Evolutionary conservation across 2,888 invertebrate species (phyloP).

Genomic region (Lobophora halterata): DNA sequence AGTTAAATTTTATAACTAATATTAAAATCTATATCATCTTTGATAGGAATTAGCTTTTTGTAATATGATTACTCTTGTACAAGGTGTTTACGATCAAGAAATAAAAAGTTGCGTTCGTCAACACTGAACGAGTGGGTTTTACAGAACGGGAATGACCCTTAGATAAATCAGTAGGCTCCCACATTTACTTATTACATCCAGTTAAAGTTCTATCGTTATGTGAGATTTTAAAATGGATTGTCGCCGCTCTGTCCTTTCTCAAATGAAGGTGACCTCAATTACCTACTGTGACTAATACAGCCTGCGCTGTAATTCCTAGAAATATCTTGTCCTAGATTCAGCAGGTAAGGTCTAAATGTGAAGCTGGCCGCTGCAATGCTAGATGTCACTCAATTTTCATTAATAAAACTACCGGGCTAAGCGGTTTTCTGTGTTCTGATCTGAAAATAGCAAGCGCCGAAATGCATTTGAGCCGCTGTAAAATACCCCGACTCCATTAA

Average conservation of each 20-base stretch:
- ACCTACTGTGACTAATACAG: conserved; percentile 1
- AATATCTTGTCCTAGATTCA: conserved; percentile 72
- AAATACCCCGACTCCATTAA: conserved; percentile 25
- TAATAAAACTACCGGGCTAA: conserved; percentile 72
- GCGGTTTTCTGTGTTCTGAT: conserved; percentile 73
- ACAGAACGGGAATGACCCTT: no score
- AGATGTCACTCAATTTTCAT: conserved; percentile 78
- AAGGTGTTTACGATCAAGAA: no score
- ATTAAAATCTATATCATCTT: no score
- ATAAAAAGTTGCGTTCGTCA: no score
- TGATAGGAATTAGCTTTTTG: no score
- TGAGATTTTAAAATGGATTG: neutral
- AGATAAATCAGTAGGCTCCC: no score
- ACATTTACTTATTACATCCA: no score
- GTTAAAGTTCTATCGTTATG: neutral
- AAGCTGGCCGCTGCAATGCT: conserved; percentile 49
- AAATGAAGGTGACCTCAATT: conserved; percentile 16
- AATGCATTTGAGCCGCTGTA: conserved; percentile 27
- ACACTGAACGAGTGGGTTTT: no score
- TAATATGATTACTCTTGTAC: no score
- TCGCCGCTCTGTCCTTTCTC: neutral
- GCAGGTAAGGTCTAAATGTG: conserved; percentile 61
- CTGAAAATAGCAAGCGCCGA: conserved; percentile 49
- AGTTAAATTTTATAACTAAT: no score
- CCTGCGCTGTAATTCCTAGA: conserved; percentile 20